A percentile compares a stretch with the other conserved stretches of the same genome.
phyloP scores from a whole-genome alignment of 1,140 invertebrate genomes.

The Riptortus pedestris region DNA sequence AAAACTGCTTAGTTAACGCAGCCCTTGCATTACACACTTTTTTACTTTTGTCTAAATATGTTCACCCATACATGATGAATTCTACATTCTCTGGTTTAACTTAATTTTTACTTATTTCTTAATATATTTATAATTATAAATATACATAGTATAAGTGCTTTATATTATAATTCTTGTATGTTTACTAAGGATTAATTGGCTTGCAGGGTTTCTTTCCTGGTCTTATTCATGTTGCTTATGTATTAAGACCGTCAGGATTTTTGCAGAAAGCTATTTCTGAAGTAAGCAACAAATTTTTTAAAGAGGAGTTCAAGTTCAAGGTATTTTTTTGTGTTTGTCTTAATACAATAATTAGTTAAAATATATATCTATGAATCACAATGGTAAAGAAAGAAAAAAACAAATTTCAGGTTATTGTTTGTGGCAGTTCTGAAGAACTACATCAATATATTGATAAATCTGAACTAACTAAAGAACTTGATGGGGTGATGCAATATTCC shows the following conservation, averaged over 20 bases:
- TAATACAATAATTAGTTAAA: background rate
- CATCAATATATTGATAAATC: slow-evolving; percentile 72
- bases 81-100: too few species aligned
- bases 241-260: slow-evolving; percentile 82
- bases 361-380: background rate
- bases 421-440: slow-evolving; percentile 68
- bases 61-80: too few species aligned
- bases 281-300: slow-evolving; percentile 85
- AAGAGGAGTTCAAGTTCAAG: slow-evolving; percentile 88
- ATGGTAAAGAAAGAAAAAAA: background rate
- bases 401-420: slow-evolving; percentile 44
- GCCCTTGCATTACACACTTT: too few species aligned
- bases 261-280: slow-evolving; percentile 92
- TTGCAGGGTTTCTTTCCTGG: slow-evolving; percentile 84
- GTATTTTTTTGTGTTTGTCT: too few species aligned
- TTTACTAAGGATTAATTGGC: too few species aligned
- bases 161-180: background rate
- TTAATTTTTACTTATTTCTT: background rate
- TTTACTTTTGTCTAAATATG: too few species aligned
- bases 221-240: slow-evolving; percentile 82
- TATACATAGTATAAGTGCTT: too few species aligned
- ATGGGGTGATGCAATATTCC: slow-evolving; percentile 78
- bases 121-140: background rate
- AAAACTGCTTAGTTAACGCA: too few species aligned
- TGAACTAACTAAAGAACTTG: slow-evolving; percentile 80